These are phyloP conservation scores for Hafferia zeledoni DNA, from an alignment of 2,797 vertebrate genomes.

Conservation along the genomic window DNA sequence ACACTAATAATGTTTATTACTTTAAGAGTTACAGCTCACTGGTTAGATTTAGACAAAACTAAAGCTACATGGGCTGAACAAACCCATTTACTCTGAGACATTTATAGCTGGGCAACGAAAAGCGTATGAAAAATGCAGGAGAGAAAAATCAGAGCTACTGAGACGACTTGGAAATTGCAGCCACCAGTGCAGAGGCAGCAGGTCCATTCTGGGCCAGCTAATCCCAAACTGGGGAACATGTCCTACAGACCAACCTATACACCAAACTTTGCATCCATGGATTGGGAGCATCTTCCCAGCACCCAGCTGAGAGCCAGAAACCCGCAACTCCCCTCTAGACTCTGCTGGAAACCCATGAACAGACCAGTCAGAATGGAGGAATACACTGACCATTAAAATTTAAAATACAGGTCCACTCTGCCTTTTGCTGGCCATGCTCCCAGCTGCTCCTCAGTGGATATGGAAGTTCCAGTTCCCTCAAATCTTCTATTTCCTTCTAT, in stretches of 20 bases:
- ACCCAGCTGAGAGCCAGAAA: not conserved
- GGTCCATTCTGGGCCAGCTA: not conserved
- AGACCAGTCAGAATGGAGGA: not conserved
- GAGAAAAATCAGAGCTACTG: not conserved
- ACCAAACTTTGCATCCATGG: not conserved
- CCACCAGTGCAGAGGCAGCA: not conserved
- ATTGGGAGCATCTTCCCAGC: not conserved
- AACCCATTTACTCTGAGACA: not conserved
- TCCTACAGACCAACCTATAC: not conserved
- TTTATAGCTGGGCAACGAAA: not conserved
- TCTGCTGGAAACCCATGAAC: not conserved
- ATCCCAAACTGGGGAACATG: rapidly evolving
- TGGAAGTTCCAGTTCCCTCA: not conserved
- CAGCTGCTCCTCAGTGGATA: not conserved
- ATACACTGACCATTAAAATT: not conserved
- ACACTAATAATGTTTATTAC: constrained; percentile 49
- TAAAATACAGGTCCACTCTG: not conserved
- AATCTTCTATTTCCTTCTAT: not conserved
- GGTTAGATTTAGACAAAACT: not conserved
- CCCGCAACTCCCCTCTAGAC: rapidly evolving
- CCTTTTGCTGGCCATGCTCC: not conserved
- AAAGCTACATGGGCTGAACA: not conserved
- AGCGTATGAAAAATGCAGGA: rapidly evolving
- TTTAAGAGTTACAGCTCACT: not conserved
- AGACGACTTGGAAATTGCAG: not conserved